Base-by-base conservation (phyloP, 1,140 invertebrate genomes). In the Patella vulgata region DNA sequence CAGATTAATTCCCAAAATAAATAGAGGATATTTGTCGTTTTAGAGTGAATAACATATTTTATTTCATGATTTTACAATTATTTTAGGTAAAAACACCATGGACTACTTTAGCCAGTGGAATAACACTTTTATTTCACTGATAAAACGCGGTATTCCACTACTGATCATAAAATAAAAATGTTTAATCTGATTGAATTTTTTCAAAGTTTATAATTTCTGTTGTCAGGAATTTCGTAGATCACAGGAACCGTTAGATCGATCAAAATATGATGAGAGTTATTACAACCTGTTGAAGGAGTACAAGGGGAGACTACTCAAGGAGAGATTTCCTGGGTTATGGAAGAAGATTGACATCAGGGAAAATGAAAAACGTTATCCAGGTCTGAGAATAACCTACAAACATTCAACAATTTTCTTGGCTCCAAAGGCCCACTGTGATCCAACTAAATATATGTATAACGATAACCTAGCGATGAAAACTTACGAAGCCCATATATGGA, bases 371-470 rank as follows among this genome's bases (percentile, higher is more conserved):
- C 57, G 69, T 43, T 85, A 84, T 57, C 83, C 82, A 4, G 76
- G 76, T 25, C 60, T 80, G 43, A 60, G 74, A 52, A 71, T 80
- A 39, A 68, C 73, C 6, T 74, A 76, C 64, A 73, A 78, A 33
- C 75, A 84, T 65, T 85, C 84, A 12, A 84, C 82, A 17, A 86
- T 86, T 40, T 85, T 86, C 51, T 71, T 86, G 30, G 77, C 84
- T 0, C 83, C 84, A 0, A 82, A 82, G 67, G 76, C 81, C 23
- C 78, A 85, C 60, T 86, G 84, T 71, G 84, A 86, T 67, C 83
- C 84, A 9, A 85, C 79, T 57, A 70, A 74, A 14, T 86, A 86
- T 59, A 78, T 83, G 44, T 85, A 84, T 73, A 81, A 86, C 70
- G 84, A 86, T 64, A 75, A 84, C 50, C 66, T 85, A 17, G 80